Evolutionary conservation across 2,113 vertebrate genomes (phyloP).

Genomic region (Brienomyrus longianalis): DNA sequence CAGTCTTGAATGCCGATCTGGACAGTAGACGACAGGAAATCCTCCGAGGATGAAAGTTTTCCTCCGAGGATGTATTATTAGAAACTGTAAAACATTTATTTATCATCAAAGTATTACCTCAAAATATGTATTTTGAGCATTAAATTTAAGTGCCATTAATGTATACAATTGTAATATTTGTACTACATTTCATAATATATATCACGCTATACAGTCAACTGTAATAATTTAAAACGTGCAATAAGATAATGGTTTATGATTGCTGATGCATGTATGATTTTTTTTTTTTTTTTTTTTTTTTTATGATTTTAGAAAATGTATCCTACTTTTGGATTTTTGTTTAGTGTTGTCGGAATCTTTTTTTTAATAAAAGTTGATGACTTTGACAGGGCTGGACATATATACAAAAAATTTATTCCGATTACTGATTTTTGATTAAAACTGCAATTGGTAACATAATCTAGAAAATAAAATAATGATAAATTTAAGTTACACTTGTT

Average conservation of each 20-base stretch:
- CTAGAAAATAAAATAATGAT: neutral
- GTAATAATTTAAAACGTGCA: conserved; percentile 13
- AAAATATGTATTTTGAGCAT: conserved; percentile 9
- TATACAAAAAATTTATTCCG: neutral
- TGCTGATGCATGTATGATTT: conserved; percentile 10
- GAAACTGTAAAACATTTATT: conserved; percentile 4
- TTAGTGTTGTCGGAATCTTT: neutral
- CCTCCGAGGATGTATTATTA: neutral
- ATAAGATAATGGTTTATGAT: conserved; percentile 4
- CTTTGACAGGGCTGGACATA: neutral
- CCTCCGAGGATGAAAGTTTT: neutral
- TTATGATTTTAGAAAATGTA: conserved; percentile 13
- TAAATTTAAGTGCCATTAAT: conserved; percentile 3
- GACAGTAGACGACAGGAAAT: neutral
- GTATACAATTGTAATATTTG: conserved; percentile 12
- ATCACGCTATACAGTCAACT: neutral
- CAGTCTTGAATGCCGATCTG: too few species aligned
- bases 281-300: too few species aligned
- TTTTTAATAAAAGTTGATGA: neutral
- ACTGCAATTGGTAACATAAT: neutral
- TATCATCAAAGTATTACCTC: conserved; percentile 14
- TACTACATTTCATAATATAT: conserved; percentile 15
- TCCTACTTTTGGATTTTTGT: conserved; percentile 8
- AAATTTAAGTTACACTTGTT: neutral
- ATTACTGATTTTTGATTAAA: neutral